Evolutionary conservation across 2,797 vertebrate species (phyloP), one percentile per base, ranked within the genome.

Genomic region (Alfaro cultratus): DNA sequence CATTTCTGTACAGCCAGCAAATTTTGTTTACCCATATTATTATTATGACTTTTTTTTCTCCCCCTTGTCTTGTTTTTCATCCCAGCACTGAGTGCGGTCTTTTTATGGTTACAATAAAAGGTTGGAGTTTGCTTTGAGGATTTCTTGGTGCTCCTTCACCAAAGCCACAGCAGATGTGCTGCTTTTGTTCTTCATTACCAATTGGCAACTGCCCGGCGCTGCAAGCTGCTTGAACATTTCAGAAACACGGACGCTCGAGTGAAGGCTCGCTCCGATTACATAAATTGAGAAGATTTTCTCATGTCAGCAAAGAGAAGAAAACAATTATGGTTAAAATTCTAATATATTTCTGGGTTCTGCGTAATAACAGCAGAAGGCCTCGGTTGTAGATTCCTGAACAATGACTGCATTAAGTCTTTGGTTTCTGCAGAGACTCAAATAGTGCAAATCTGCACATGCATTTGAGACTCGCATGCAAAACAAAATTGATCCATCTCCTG

Each of bases 141-240:
- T 89, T 80, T 95, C 86, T 94, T 90, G 88, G 76, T 80, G 70
- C 88, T 83, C 78, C 64, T 77, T 81, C 92, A 94, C 97, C 96
- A 97, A 97, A 97, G 87, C 97, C 96, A 95, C 97, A 97, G 96
- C 95, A 96, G 96, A 98, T 97, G 94, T 94, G 86, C 85, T 82
- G 93, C 94, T 97, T 97, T 98, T 97, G 95, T 97, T 98, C 95
- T 95, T 96, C 96, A 97, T 97, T 97, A 97, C 95, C 95, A 94
- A 95, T 96, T 97, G 96, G 96, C 96, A 91, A 90, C 82, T 78
- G 85, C 90, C 86, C 80, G 81, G 87, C 3, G 10, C 78, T 73
- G 95, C 92, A 94, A 83, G 86, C 93, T 91, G 95, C 93, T 93
- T 90, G 94, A 95, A 95, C 86, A 88, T 90, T 93, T 96, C 77